Evolutionary conservation across 2,888 invertebrate genomes (phyloP).

Genomic region (Zhuqinia jingwanae): DNA sequence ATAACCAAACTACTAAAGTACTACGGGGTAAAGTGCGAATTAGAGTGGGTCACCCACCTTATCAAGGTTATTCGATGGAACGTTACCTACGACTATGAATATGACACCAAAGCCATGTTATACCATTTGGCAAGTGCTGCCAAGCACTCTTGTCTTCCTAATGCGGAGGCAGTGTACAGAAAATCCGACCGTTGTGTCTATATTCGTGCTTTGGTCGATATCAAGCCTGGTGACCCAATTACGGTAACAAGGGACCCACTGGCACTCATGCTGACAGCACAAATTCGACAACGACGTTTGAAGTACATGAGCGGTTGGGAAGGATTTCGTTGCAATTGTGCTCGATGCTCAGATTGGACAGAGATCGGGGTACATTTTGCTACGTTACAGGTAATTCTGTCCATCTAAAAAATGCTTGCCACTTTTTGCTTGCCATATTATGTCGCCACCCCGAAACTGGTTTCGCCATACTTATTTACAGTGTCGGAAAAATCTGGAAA

Average conservation of each 20-base stretch:
- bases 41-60: conserved; percentile 54
- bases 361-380: conserved; percentile 90
- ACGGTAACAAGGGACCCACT: conserved; percentile 11
- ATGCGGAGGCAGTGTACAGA: conserved; percentile 35
- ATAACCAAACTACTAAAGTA: conserved; percentile 48
- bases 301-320: conserved; percentile 88
- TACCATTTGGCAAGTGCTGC: conserved; percentile 46
- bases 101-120: conserved; percentile 44
- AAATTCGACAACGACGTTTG: conserved; percentile 87
- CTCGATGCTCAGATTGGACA: conserved; percentile 89
- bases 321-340: conserved; percentile 89
- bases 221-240: conserved; percentile 53
- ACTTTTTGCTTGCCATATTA: too few species aligned
- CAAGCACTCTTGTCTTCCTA: conserved; percentile 47
- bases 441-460: too few species aligned
- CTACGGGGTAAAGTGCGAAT: conserved; percentile 54
- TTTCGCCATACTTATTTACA: too few species aligned
- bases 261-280: conserved; percentile 85
- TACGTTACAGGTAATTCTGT: too few species aligned
- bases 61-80: conserved; percentile 61
- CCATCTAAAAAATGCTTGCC: too few species aligned
- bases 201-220: conserved; percentile 41
- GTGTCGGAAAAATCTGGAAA: conserved; percentile 84
- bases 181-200: neutral
- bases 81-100: conserved; percentile 49